Evolutionary conservation across 2,888 invertebrate species (phyloP).

Genomic region (Helleia helle): DNA sequence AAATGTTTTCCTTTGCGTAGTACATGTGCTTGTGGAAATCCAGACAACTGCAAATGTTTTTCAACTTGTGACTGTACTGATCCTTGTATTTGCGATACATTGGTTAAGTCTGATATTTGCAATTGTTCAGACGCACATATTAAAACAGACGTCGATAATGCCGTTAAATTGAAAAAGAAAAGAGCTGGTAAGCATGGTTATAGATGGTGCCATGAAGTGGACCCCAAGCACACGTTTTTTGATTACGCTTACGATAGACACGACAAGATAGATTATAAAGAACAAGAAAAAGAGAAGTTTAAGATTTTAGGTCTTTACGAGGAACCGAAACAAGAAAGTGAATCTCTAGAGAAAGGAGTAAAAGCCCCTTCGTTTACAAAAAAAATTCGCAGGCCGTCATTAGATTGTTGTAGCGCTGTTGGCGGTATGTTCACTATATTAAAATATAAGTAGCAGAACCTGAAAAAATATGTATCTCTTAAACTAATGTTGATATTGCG

Average conservation of each 20-base stretch:
- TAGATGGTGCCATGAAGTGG: slow-evolving; percentile 57
- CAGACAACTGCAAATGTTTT: slow-evolving; percentile 47
- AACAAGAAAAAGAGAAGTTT: slow-evolving; percentile 33
- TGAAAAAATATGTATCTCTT: too few species aligned
- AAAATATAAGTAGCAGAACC: too few species aligned
- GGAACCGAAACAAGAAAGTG: slow-evolving; percentile 28
- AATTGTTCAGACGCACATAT: slow-evolving; percentile 23
- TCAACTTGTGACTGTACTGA: slow-evolving; percentile 39
- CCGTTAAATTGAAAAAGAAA: slow-evolving; percentile 44
- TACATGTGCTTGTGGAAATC: slow-evolving; percentile 44
- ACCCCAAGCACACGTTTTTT: slow-evolving; percentile 57
- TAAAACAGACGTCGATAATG: too few species aligned
- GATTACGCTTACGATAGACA: slow-evolving; percentile 51
- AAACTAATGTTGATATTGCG: too few species aligned
- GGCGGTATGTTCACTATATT: slow-evolving; percentile 58
- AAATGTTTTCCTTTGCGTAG: slow-evolving; percentile 36
- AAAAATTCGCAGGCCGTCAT: slow-evolving; percentile 41
- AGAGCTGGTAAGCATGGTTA: slow-evolving; percentile 53
- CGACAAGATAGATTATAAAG: slow-evolving; percentile 38
- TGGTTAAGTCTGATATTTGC: slow-evolving; percentile 22
- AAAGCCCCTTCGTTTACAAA: slow-evolving; percentile 37
- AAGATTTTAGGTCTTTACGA: slow-evolving; percentile 45
- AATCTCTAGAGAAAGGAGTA: slow-evolving; percentile 4
- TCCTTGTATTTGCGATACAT: slow-evolving; percentile 47
- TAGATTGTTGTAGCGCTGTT: slow-evolving; percentile 64